phyloP scores from a whole-genome alignment of 2,797 vertebrate genomes.

The Todus mexicanus region DNA sequence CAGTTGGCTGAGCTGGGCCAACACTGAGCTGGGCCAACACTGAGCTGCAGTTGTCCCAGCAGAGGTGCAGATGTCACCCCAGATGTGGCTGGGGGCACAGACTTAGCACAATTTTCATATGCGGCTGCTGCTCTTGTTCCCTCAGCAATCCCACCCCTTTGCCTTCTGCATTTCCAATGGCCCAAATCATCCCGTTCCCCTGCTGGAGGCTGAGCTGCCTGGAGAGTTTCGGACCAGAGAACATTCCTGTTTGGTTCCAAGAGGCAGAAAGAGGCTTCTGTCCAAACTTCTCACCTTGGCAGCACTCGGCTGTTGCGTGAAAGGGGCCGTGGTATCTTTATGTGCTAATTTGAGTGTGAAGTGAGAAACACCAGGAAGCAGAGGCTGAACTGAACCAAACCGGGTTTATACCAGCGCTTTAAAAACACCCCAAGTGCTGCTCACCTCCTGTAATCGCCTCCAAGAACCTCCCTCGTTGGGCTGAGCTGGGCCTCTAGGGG shows the following conservation, averaged over 20 bases:
- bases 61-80: too few species aligned
- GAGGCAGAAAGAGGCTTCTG: not conserved
- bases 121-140: not conserved
- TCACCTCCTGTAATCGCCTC: not conserved
- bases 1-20: too few species aligned
- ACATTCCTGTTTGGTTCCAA: too few species aligned
- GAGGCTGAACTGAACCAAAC: not conserved
- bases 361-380: fast-evolving
- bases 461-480: fast-evolving
- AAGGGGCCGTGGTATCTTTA: fast-evolving
- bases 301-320: fast-evolving
- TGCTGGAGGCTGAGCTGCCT: not conserved
- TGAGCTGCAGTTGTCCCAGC: too few species aligned
- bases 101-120: too few species aligned
- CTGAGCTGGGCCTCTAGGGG: not conserved
- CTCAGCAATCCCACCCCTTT: not conserved
- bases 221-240: not conserved
- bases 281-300: not conserved
- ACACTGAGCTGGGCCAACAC: too few species aligned
- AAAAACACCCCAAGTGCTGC: not conserved
- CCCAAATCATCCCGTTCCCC: fast-evolving
- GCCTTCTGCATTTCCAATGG: not conserved
- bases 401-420: not conserved
- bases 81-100: too few species aligned
- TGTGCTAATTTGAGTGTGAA: not conserved